Percentiles rank a stretch among this genome's conserved stretches.
phyloP scores from a whole-genome alignment of 2,888 invertebrate species.

The Noctua janthina region DNA sequence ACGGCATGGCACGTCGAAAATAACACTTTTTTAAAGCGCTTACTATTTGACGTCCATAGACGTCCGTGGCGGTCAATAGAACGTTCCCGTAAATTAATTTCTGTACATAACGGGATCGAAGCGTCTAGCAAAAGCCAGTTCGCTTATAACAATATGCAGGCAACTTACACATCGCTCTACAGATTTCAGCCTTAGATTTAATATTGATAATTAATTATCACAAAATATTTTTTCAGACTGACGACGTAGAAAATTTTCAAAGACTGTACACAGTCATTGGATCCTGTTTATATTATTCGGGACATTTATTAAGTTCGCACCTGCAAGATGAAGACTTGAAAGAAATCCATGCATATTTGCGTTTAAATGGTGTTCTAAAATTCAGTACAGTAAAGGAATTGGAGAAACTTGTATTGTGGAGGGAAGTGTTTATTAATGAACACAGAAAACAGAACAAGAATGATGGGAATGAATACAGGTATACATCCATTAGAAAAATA shows the following conservation, averaged over 20 bases:
- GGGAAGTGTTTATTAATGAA: slow-evolving; percentile 92
- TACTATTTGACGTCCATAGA: no score
- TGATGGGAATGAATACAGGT: slow-evolving; percentile 83
- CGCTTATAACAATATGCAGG: not conserved
- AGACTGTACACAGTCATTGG: slow-evolving; percentile 93
- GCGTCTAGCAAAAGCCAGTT: no score
- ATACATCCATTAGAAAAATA: not conserved
- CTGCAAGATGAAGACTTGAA: slow-evolving; percentile 93
- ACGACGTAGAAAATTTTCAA: slow-evolving; percentile 94
- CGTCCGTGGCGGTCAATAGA: no score
- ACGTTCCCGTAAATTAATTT: no score
- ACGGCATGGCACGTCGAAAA: no score
- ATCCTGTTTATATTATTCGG: slow-evolving; percentile 91
- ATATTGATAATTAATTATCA: not conserved
- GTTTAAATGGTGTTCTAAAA: slow-evolving; percentile 93
- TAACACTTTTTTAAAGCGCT: no score
- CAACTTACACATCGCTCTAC: not conserved
- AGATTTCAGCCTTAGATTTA: not conserved
- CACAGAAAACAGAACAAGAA: slow-evolving; percentile 79
- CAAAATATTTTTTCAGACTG: slow-evolving; percentile 90
- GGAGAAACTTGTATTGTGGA: slow-evolving; percentile 94
- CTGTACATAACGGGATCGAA: no score
- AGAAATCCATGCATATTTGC: slow-evolving; percentile 94
- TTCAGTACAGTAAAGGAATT: slow-evolving; percentile 92
- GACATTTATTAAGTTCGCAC: slow-evolving; percentile 94